phyloP scores from a whole-genome alignment of 2,113 vertebrate genomes.

The Terrapene triunguis region DNA sequence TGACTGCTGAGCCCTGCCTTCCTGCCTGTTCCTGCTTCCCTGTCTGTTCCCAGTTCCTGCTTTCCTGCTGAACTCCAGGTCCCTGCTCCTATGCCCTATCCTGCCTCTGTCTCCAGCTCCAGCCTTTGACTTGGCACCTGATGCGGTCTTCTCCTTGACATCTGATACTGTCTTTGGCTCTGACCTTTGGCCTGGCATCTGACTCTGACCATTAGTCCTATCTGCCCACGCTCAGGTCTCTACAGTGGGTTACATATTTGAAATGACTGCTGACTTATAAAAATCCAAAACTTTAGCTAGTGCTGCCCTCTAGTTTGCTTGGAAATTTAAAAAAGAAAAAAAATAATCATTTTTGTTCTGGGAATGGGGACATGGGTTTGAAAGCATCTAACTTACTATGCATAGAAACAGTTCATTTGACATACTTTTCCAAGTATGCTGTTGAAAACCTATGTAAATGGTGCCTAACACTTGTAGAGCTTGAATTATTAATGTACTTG shows the following conservation, averaged over 20 bases:
- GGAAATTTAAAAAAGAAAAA: not conserved
- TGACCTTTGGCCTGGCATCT: not conserved
- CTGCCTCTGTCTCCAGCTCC: not conserved
- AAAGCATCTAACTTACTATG: not conserved
- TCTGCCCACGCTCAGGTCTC: not conserved
- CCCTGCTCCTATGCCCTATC: not conserved
- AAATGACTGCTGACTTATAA: not conserved
- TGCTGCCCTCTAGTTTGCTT: slow-evolving; percentile 45
- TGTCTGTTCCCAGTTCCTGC: not conserved
- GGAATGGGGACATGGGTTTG: not conserved
- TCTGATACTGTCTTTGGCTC: not conserved
- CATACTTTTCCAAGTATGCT: not conserved
- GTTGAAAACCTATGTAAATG: slow-evolving; percentile 47
- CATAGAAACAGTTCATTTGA: slow-evolving; percentile 28
- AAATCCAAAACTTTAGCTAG: not conserved
- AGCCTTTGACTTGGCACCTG: no score
- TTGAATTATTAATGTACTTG: not conserved
- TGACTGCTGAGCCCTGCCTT: not conserved
- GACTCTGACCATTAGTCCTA: not conserved
- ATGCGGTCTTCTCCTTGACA: not conserved
- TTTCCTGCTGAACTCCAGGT: not conserved
- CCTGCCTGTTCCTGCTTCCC: not conserved
- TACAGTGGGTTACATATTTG: not conserved
- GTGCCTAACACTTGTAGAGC: not conserved
- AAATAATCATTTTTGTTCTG: not conserved